phyloP scores from a whole-genome alignment of 2,888 invertebrate genomes.

The Mesorhabditis spiculigera region DNA sequence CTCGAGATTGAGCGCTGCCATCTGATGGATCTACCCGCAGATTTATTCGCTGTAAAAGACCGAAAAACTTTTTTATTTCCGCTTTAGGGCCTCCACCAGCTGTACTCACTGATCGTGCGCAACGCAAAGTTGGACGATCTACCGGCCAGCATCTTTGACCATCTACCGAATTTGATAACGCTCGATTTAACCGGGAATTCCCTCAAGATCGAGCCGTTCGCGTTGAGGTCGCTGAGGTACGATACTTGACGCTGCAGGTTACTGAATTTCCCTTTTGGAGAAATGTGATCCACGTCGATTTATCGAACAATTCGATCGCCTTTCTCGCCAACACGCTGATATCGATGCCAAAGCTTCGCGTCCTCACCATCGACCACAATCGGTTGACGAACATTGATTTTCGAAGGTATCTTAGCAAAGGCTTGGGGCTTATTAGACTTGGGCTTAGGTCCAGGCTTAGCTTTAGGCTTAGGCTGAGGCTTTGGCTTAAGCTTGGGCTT shows the following conservation, averaged over 20 bases:
- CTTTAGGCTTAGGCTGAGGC: too few species aligned
- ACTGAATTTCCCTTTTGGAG: slow-evolving; percentile 16
- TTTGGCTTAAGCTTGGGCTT: too few species aligned
- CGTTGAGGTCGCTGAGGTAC: slow-evolving; percentile 32
- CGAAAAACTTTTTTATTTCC: neutral
- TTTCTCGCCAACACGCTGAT: slow-evolving; percentile 39
- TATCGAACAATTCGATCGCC: slow-evolving; percentile 35
- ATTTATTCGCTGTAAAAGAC: slow-evolving; percentile 32
- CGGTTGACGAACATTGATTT: slow-evolving; percentile 38
- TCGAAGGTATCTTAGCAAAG: slow-evolving; percentile 19
- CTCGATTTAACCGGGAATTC: slow-evolving; percentile 44
- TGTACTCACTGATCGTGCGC: slow-evolving; percentile 41
- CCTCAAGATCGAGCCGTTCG: slow-evolving; percentile 37
- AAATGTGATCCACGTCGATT: slow-evolving; percentile 39
- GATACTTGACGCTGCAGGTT: neutral
- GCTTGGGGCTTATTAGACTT: too few species aligned
- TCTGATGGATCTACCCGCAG: slow-evolving; percentile 28
- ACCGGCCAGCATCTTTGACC: slow-evolving; percentile 31
- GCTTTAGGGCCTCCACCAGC: slow-evolving; percentile 37
- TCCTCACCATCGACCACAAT: slow-evolving; percentile 36
- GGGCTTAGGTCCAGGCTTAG: too few species aligned
- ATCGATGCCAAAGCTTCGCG: slow-evolving; percentile 26
- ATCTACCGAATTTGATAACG: slow-evolving; percentile 45
- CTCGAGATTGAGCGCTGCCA: slow-evolving; percentile 44
- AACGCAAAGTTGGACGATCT: slow-evolving; percentile 39